Percentiles rank a stretch among this genome's conserved stretches.
phyloP scores from a whole-genome alignment of 2,113 vertebrate species.

The Todiramphus saurophagus region DNA sequence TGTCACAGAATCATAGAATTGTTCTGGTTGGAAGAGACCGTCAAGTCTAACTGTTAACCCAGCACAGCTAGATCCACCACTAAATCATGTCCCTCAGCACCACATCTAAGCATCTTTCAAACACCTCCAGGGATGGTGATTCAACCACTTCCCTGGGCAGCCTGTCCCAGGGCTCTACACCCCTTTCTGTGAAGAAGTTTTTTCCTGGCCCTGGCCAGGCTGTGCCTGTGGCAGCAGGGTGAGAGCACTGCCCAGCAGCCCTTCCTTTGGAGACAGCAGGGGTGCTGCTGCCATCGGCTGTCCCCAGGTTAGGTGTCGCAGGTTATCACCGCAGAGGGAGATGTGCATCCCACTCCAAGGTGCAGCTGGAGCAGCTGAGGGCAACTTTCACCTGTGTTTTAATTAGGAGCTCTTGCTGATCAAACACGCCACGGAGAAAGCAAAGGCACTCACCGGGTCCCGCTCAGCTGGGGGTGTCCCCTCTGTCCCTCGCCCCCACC shows the following conservation, averaged over 20 bases:
- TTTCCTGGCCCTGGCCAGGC: background rate
- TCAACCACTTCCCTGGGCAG: too few species aligned
- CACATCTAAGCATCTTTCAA: too few species aligned
- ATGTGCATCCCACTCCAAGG: background rate
- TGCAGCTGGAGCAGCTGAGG: background rate
- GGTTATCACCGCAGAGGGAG: background rate
- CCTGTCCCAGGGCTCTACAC: too few species aligned
- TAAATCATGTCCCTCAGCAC: too few species aligned
- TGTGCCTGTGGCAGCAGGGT: accelerated
- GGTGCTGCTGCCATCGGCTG: accelerated
- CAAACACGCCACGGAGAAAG: background rate
- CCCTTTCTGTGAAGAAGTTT: too few species aligned
- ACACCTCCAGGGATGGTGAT: too few species aligned
- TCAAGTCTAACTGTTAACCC: too few species aligned
- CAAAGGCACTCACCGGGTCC: constrained; percentile 1
- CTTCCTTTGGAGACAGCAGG: background rate
- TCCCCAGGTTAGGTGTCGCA: background rate
- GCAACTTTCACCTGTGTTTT: background rate
- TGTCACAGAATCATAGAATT: too few species aligned
- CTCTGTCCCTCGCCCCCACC: background rate
- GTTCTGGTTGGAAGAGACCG: too few species aligned
- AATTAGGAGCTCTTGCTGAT: background rate
- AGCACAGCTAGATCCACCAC: too few species aligned
- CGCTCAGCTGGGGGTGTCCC: background rate
- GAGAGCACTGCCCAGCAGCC: accelerated